phyloP scores from a whole-genome alignment of 2,113 vertebrate species.

The Eurystomus gularis region DNA sequence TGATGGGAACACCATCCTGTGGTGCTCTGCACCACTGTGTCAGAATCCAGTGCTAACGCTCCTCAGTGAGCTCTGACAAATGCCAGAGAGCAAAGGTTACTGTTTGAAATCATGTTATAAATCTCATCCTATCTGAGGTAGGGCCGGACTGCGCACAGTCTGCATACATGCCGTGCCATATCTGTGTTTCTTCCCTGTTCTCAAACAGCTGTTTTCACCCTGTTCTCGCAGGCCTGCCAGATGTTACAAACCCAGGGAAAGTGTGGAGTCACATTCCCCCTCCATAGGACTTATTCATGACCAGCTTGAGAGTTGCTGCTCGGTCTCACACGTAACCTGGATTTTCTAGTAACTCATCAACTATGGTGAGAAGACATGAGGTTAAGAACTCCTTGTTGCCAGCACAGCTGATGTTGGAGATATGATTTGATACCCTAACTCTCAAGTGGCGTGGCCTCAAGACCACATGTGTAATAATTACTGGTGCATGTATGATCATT shows the following conservation, averaged over 20 bases:
- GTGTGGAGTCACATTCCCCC: background rate
- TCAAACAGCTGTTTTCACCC: conserved; percentile 30
- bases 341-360: conserved; percentile 28
- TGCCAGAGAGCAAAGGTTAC: background rate
- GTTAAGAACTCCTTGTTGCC: background rate
- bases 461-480: background rate
- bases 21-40: background rate
- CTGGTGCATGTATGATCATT: background rate
- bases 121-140: background rate
- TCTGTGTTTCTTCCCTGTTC: background rate
- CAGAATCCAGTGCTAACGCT: background rate
- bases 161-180: background rate
- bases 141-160: background rate
- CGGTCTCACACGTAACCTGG: conserved; percentile 35
- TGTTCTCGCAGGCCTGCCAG: background rate
- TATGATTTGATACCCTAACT: background rate
- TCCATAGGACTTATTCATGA: background rate
- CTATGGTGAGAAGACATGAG: background rate
- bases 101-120: background rate
- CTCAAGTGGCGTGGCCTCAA: background rate
- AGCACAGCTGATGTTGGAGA: background rate
- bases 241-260: conserved; percentile 33
- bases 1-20: background rate
- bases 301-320: conserved; percentile 32
- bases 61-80: background rate